Evolutionary conservation across 30 jellyfish, hydroid and myxozoan genomes (phyloP), one percentile per base, ranked within the genome.

Genomic region (Nemopilema nomurai): DNA sequence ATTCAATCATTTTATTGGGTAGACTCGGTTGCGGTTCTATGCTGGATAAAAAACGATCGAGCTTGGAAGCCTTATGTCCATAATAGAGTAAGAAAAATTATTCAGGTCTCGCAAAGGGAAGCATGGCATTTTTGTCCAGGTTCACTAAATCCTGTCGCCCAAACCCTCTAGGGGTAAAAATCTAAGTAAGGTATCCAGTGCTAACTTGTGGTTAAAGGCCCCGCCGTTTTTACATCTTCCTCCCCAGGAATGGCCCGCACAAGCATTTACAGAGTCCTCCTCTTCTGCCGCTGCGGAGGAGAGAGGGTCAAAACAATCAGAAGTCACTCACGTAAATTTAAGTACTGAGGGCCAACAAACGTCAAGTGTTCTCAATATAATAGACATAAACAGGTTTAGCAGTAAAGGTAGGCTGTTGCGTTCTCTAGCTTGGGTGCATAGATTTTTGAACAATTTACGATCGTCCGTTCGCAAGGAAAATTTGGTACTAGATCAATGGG

Each of bases 61-160:
- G 49, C 71, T 32, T 51, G 71, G 75, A 76, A 20, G 51, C 74
- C 26, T 9, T 52, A 16, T 24, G 82, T 69, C 25, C 67, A 71
- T n/a, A 63, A 67, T 71, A 31, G 73, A n/a, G 90, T 81, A 18
- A 16, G 20, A 25, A 63, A 66, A 24, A 81, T 81, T 30, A 28
- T 81, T 0, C 51, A 50, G 51, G 66, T 8, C 1, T 68, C 90
- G 31, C 29, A 16, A 21, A 16, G 76, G 50, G 70, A 68, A 7
- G 80, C 51, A 51, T 78, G 88, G 88, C 63, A 18, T 29, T 29
- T 0, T 78, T 78, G 88, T 66, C 88, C 88, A 26, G 88, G 88
- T 49, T 8, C 76, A 4, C 77, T 4, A 20, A 78, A 78, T 31
- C 88, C 88, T 25, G 80, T 65, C 25, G 80, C 51, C 49, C 28